Evolutionary conservation across 2,888 invertebrate species (phyloP).

Genomic region (Leistus spinibarbis): DNA sequence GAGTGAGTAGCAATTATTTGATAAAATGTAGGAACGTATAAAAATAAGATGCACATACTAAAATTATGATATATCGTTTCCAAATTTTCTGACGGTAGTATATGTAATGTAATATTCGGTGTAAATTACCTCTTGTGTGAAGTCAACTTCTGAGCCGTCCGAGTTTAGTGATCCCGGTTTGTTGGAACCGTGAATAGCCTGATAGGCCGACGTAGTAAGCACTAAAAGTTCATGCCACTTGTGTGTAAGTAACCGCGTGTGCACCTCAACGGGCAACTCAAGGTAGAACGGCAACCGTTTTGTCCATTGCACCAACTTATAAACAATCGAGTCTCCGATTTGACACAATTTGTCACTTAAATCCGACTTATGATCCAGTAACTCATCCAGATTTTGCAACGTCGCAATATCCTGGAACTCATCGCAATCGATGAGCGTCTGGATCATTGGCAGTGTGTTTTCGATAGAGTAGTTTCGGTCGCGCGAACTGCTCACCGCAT

Average conservation of each 20-base stretch:
- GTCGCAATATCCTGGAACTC: conserved; percentile 96
- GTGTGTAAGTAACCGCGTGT: conserved; percentile 93
- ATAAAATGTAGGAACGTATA: too few relatives aligned
- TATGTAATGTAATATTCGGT: too few relatives aligned
- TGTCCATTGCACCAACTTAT: conserved; percentile 98
- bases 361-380: conserved; percentile 89
- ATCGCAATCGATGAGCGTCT: conserved; percentile 93
- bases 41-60: too few relatives aligned
- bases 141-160: conserved; percentile 73
- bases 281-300: conserved; percentile 96
- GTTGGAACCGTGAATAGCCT: conserved; percentile 80
- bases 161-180: conserved; percentile 58
- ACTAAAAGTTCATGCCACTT: conserved; percentile 98
- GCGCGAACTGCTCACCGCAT: conserved; percentile 84
- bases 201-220: conserved; percentile 91
- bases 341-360: conserved; percentile 91
- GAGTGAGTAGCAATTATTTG: too few relatives aligned
- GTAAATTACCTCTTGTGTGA: conserved; percentile 88
- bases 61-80: too few relatives aligned
- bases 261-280: conserved; percentile 94
- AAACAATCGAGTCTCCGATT: conserved; percentile 97
- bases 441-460: conserved; percentile 86
- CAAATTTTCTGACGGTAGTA: too few relatives aligned
- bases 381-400: conserved; percentile 86
- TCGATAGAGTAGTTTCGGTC: conserved; percentile 82